Evolutionary conservation across 2,888 invertebrate genomes (phyloP).

Genomic region (Zele albiditarsus): DNA sequence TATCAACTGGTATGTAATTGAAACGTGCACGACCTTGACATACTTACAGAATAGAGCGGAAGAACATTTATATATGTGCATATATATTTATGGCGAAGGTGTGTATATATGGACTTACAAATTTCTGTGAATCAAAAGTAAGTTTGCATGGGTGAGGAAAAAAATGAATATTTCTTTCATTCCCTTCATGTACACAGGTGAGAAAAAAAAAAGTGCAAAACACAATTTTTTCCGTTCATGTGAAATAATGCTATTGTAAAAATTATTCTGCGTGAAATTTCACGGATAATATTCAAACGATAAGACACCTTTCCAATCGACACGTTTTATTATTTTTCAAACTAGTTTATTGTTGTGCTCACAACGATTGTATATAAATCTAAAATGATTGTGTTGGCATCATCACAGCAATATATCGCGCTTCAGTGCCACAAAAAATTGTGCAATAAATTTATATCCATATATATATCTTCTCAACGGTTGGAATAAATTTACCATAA

Average conservation of each 20-base stretch:
- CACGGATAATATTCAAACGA: background rate
- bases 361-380: background rate
- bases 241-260: background rate
- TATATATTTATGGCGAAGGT: too few species aligned
- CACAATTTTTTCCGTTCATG: too few species aligned
- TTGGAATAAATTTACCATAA: background rate
- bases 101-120: too few species aligned
- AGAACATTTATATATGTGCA: background rate
- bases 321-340: background rate
- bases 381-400: background rate
- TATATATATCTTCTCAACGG: background rate
- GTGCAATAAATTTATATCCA: constrained; percentile 1
- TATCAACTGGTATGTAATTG: constrained; percentile 34
- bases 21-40: constrained; percentile 39
- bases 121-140: too few species aligned
- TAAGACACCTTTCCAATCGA: background rate
- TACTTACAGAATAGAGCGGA: constrained; percentile 21
- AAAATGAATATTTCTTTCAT: too few species aligned
- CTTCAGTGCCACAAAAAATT: background rate
- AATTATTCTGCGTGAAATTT: background rate
- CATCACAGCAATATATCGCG: background rate
- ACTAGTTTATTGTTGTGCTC: background rate
- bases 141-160: too few species aligned
- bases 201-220: too few species aligned
- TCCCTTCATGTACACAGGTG: too few species aligned